phyloP scores from a whole-genome alignment of 53 echinoderm and acorn worm species.

The Temnopleurus reevesii region DNA sequence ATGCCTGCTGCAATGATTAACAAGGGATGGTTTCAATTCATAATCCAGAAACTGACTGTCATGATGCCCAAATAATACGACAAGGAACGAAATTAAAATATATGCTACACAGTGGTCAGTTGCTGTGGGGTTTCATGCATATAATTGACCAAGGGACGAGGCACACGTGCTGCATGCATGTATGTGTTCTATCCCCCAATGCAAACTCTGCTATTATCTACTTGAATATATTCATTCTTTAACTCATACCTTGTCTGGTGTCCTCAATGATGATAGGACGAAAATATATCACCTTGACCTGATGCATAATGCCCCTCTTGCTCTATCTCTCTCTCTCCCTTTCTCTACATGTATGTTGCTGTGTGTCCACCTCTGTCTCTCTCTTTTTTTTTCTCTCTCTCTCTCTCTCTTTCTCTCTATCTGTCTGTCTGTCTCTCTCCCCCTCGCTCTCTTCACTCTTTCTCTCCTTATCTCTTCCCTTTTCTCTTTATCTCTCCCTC shows the following conservation, averaged over 20 bases:
- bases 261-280: background rate
- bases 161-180: too few species aligned
- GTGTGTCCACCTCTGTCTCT: background rate
- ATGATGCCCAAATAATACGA: background rate
- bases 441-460: too few species aligned
- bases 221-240: slow-evolving; percentile 23
- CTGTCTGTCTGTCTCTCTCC: too few species aligned
- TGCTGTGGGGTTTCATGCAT: slow-evolving; percentile 7
- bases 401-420: too few species aligned
- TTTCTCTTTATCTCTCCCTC: too few species aligned
- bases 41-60: background rate
- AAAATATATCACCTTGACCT: slow-evolving; percentile 29
- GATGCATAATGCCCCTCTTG: background rate
- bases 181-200: background rate
- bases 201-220: background rate
- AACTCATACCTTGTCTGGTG: slow-evolving; percentile 32
- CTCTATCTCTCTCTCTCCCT: background rate
- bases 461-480: too few species aligned
- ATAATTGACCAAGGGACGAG: background rate
- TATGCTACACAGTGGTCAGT: background rate
- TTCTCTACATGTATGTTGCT: too few species aligned
- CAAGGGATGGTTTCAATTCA: background rate
- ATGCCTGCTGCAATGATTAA: background rate
- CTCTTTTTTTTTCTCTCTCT: background rate
- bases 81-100: background rate